Evolutionary conservation across 2,113 vertebrate genomes (phyloP).

Genomic region (Oceanodroma tethys): DNA sequence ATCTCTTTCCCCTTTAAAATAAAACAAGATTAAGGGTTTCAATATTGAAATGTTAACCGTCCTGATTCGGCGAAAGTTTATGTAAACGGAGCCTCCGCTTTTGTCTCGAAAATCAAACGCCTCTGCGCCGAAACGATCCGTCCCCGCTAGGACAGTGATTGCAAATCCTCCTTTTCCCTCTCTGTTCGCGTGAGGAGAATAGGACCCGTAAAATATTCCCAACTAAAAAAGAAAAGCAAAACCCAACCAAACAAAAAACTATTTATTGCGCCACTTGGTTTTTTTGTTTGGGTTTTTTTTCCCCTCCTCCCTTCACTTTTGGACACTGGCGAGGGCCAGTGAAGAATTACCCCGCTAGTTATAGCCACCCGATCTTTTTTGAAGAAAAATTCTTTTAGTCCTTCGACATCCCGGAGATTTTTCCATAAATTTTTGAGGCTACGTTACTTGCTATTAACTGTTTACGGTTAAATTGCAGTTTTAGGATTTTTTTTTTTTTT

Average conservation of each 20-base stretch:
- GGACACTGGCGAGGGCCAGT: background rate
- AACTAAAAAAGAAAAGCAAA: background rate
- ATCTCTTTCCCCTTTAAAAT: constrained; percentile 48
- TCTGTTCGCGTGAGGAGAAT: background rate
- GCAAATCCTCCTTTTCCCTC: background rate
- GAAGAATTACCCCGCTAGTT: background rate
- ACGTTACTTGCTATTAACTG: background rate
- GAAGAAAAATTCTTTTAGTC: background rate
- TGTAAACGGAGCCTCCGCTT: constrained; percentile 24
- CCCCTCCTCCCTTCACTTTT: background rate
- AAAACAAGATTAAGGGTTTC: constrained; percentile 54
- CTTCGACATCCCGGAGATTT: background rate
- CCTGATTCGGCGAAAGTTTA: constrained; percentile 28
- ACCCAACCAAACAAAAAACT: background rate
- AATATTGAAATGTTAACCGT: constrained; percentile 40
- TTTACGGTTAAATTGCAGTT: background rate
- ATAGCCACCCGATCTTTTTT: accelerated
- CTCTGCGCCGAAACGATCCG: background rate
- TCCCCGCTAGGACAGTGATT: background rate
- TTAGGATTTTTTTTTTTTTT: background rate
- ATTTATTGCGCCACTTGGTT: background rate
- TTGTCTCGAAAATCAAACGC: background rate
- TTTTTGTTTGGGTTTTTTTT: background rate
- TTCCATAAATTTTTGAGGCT: background rate
- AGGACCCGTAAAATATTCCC: background rate